Evolutionary conservation across 2,888 invertebrate species (phyloP), one percentile per base, ranked within the genome.

Genomic region (Ectemnius cavifrons): DNA sequence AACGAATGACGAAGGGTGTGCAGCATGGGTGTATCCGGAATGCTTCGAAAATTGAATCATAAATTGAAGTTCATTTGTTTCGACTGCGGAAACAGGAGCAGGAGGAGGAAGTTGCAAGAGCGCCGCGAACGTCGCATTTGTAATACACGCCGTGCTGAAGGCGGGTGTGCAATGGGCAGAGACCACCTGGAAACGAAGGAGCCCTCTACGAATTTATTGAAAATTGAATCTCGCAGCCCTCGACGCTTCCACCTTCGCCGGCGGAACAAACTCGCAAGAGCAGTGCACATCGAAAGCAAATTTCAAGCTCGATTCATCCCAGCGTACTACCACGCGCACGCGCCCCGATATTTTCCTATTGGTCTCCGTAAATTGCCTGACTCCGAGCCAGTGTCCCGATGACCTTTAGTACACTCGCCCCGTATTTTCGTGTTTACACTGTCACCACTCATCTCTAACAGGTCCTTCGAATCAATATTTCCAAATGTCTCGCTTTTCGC

Each of bases 1-100:
- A 37, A 4, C 8, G 37, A 37, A 37, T 37, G 37, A 11, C 37
- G 37, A 6, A 37, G 37, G 37, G 37, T 37, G 37, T 23, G 20
- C 2, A 23, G 23, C 3, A 23, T 1, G 37, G 1, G 37, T 37
- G 8, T 37, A 37, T 37, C 37, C 37, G 37, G 37, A 37, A 37
- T 49, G 71, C 52, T 60, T 59, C 8, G 70, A 64, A 64, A 70
- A 70, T 70, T 70, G 86, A 84, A 86, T 86, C 85, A 75, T 79
- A 80, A 77, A 80, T 80, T 71, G 77, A 77, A 73, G 65, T 77
- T 77, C 77, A 75, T 80, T 80, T 78, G 78, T 84, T 84, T 81
- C 78, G 74, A 63, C 72, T 63, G 66, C 67, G 71, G 71, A 72
- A 62, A 67, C 71, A 58, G 27, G 59, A 52, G 27, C 5, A 37